Evolutionary conservation across 2,797 vertebrate genomes (phyloP), one percentile per base, ranked within the genome.

Genomic region (Synaphobranchus kaupii): DNA sequence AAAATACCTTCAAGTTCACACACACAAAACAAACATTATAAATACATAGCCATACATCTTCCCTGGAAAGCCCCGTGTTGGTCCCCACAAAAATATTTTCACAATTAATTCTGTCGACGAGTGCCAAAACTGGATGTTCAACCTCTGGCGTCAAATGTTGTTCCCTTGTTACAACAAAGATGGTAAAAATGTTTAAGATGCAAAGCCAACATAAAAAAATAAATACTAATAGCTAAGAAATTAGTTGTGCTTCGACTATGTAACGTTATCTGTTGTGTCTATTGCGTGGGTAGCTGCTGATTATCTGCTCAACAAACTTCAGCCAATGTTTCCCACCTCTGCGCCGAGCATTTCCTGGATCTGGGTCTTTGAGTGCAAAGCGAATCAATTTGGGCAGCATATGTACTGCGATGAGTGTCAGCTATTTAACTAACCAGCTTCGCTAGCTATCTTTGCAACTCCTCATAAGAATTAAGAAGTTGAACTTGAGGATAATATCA

Each of bases 281-380:
- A 12, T 20, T 9, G 47, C 17, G 20, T 22, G 15, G 34, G 83
- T 17, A 54, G 22, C n/a, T 68, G 63, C 7, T 34, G 13, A 68
- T 25, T 39, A 82, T 22, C 15, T 20, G 17, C 81, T 68, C 63
- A 87, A 71, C 60, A 83, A 83, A 83, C 28, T 87, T 47, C 63
- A 71, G 81, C 44, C 80, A 81, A 71, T 83, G 60, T 66, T 91
- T 91, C 89, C 89, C 91, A 87, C 84, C 66, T 78, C 85, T 87
- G 85, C 71, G 52, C 31, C 68, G 63, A 63, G 91, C 90, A 92
- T 92, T 93, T 93, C 92, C 92, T 92, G 92, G 88, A 89, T 90
- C 39, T 82, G 86, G 86, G 82, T 87, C 89, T 90, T 86, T 84
- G 54, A 87, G 84, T 85, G 88, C 85, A 83, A 88, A 81, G 85